Evolutionary conservation across 2,113 vertebrate genomes (phyloP), one percentile per base, ranked within the genome.

Genomic region (Microcebus murinus): DNA sequence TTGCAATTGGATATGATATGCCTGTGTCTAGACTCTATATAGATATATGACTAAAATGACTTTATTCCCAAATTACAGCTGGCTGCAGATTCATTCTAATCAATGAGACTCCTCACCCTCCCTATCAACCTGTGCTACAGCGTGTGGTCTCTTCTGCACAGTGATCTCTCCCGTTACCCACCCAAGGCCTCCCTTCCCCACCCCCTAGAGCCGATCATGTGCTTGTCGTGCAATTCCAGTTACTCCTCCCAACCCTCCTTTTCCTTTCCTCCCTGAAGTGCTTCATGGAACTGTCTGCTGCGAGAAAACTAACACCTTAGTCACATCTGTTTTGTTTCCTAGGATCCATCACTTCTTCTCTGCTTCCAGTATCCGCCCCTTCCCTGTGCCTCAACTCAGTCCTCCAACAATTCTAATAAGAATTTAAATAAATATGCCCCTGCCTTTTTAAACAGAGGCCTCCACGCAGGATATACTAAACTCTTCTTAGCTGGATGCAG

Each of bases 151-250:
- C 39, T 21, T 59, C 50, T 71, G 55, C 76, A 17, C 2, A n/a
- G 50, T n/a, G 36, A 48, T 70, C n/a, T 77, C 65, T 88, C 36
- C 42, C 52, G 1, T 36, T 55, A 67, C 39, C 2, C 14, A 31
- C 5, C 8, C 8, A 59, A 29, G 31, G 8, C 29, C 7, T 29
- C 50, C 18, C 39, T 74, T 88, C 15, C 50, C 17, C 20, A 91
- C 0, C 6, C 50, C 8, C 11, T 27, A 0, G 21, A 65, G 45
- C 5, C 1, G 8, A 10, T 63, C 67, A 5, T 25, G 36, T 36
- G 11, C 31, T 88, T 48, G 29, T n/a, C 34, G 31, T 39, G 21
- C 31, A 52, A 4, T 20, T 73, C 18, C 21, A 14, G 21, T n/a
- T 8, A 36, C 13, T 74, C 25, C 18, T n/a, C n/a, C 34, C 57